Evolutionary conservation across 1,140 invertebrate genomes (phyloP), one percentile per base, ranked within the genome.

Genomic region (Harpegnathos saltator): DNA sequence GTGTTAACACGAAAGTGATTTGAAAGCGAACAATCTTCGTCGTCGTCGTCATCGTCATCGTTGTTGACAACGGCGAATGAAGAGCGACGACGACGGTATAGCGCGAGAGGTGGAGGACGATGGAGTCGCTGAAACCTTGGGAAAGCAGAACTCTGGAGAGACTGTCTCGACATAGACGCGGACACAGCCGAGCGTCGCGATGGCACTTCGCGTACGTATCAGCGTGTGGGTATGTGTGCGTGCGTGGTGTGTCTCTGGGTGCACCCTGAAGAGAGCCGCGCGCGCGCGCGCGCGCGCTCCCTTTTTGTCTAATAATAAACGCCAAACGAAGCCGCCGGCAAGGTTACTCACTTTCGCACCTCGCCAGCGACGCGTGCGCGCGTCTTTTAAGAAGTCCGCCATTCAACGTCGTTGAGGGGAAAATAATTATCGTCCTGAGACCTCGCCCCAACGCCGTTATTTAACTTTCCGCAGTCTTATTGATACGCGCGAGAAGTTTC

Each of bases 61-160:
- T n/a, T n/a, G n/a, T n/a, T n/a, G n/a, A n/a, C n/a, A n/a, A 22
- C 54, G 63, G 44, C 58, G 73, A 62, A 33, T 56, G 66, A 71
- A 63, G 38, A 26, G 50, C 26, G 61, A 78, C 33, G 17, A 50
- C 52, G 26, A 50, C 22, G 17, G 11, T 33, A 56, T 14, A 14
- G n/a, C n/a, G n/a, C n/a, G n/a, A n/a, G n/a, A n/a, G 22, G 50
- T 19, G 24, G 29, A 24, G 59, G 56, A 75, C 50, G 56, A 87
- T 85, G 87, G 71, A 87, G 33, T 33, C 81, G 73, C 62, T 83
- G 19, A 90, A 90, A 44, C 62, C 59, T 50, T 90, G 89, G 89
- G 89, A 90, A 61, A 82, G 68, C 24, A 85, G 89, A 56, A 90
- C 85, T 17, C 26, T 90, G 71, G 83, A 85, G 65, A 85, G 87